These are phyloP conservation scores for Temnothorax unifasciatus DNA, from an alignment of 2,888 invertebrate species.

Conservation along the genomic window DNA sequence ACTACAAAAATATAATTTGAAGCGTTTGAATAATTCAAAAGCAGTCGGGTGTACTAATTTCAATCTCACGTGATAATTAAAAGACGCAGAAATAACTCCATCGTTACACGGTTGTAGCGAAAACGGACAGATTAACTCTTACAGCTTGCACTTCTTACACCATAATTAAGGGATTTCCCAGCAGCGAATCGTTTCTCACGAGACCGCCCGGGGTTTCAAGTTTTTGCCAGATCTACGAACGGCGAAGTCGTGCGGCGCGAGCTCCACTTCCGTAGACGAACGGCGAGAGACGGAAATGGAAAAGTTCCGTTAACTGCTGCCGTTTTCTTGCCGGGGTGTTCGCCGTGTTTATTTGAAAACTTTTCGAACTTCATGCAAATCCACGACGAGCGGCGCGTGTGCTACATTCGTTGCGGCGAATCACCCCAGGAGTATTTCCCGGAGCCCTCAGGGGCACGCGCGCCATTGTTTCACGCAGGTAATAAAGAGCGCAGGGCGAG, in stretches of 20 bases:
- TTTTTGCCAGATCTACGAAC: conserved; percentile 40
- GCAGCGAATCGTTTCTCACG: conserved; percentile 31
- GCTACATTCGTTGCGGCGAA: conserved; percentile 73
- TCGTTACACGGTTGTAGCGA: conserved; percentile 12
- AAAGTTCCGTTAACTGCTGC: conserved; percentile 70
- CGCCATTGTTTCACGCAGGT: conserved; percentile 76
- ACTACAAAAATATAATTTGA: conserved; percentile 7
- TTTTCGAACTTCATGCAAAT: conserved; percentile 76
- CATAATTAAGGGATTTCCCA: conserved; percentile 49
- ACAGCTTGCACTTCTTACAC: conserved; percentile 28
- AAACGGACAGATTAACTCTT: conserved; percentile 34
- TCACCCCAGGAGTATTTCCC: conserved; percentile 70
- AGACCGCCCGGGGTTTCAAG: conserved; percentile 34
- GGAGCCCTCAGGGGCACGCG: conserved; percentile 65
- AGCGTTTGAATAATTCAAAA: conserved; percentile 1
- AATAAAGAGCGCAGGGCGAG: conserved; percentile 64
- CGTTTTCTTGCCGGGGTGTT: conserved; percentile 58
- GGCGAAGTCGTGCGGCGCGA: conserved; percentile 34
- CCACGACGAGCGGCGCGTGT: conserved; percentile 59
- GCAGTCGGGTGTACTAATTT: background rate
- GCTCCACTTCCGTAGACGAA: conserved; percentile 35
- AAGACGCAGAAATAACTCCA: conserved; percentile 22
- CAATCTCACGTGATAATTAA: conserved; percentile 17
- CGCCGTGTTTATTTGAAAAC: conserved; percentile 76
- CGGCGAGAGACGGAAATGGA: conserved; percentile 67